Percentiles rank a stretch among this genome's conserved stretches.
Evolutionary conservation across 1,140 invertebrate species (phyloP).

Genomic region (Lineus longissimus): DNA sequence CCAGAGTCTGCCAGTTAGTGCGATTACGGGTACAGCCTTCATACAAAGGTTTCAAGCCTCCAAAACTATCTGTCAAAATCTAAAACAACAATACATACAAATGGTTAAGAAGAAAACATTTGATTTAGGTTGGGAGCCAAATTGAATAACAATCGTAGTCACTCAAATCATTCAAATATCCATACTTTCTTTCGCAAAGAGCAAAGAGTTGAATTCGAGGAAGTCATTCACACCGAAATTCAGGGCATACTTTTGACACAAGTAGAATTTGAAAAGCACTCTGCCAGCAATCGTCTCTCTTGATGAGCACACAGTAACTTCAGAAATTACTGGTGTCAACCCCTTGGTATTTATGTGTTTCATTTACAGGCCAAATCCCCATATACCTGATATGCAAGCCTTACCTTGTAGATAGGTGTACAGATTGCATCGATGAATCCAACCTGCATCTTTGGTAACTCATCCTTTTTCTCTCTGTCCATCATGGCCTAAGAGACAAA

Average conservation of each 20-base stretch:
- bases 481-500: conserved; percentile 69
- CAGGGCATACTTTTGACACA: neutral
- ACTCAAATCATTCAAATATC: conserved; percentile 1
- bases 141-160: conserved; percentile 12
- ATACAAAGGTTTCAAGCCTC: conserved; percentile 83
- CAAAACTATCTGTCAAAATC: conserved; percentile 85
- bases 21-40: conserved; percentile 80
- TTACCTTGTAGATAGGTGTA: conserved; percentile 76
- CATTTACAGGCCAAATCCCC: neutral
- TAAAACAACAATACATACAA: conserved; percentile 52
- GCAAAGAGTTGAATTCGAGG: neutral
- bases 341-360: neutral
- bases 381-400: neutral
- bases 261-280: neutral
- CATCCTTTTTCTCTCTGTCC: conserved; percentile 88
- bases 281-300: neutral
- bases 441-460: conserved; percentile 91
- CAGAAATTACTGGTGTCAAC: too few relatives aligned
- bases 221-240: neutral
- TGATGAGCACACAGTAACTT: too few relatives aligned
- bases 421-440: conserved; percentile 93
- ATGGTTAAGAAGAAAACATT: too few relatives aligned
- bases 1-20: conserved; percentile 85
- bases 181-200: conserved; percentile 11
- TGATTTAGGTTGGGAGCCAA: too few relatives aligned